Evolutionary conservation across 2,888 invertebrate genomes (phyloP).

Genomic region (Oeneis ivallda): DNA sequence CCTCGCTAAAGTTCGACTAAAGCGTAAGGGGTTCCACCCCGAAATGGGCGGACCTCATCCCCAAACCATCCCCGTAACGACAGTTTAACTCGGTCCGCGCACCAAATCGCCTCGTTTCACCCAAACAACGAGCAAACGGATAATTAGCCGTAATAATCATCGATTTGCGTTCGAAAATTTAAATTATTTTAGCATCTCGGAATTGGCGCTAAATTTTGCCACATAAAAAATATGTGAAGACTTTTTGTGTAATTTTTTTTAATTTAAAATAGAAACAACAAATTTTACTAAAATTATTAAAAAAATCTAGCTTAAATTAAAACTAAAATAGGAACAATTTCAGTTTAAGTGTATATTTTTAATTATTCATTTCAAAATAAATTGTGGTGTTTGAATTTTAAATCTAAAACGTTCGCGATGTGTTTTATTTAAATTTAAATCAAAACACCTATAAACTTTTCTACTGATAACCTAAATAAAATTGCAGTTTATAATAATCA

Average conservation of each 20-base stretch:
- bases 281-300: too few relatives aligned
- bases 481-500: not conserved
- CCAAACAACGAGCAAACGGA: slow-evolving; percentile 53
- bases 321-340: too few relatives aligned
- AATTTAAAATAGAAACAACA: too few relatives aligned
- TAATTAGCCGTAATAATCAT: slow-evolving; percentile 57
- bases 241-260: not conserved
- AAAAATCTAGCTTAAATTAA: too few relatives aligned
- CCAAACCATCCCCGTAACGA: slow-evolving; percentile 50
- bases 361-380: too few relatives aligned
- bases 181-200: slow-evolving; percentile 8
- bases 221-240: not conserved
- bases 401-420: not conserved
- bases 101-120: slow-evolving; percentile 64
- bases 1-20: slow-evolving; percentile 9
- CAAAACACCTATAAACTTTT: not conserved
- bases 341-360: too few relatives aligned
- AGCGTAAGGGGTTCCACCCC: slow-evolving; percentile 37
- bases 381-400: not conserved
- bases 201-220: slow-evolving; percentile 17
- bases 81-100: slow-evolving; percentile 65
- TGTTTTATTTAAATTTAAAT: not conserved
- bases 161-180: slow-evolving; percentile 36
- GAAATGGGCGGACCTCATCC: slow-evolving; percentile 47
- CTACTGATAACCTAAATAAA: not conserved